Evolutionary conservation across 2,888 invertebrate species (phyloP), one percentile per base, ranked within the genome.

Genomic region (Drosophila histrio): DNA sequence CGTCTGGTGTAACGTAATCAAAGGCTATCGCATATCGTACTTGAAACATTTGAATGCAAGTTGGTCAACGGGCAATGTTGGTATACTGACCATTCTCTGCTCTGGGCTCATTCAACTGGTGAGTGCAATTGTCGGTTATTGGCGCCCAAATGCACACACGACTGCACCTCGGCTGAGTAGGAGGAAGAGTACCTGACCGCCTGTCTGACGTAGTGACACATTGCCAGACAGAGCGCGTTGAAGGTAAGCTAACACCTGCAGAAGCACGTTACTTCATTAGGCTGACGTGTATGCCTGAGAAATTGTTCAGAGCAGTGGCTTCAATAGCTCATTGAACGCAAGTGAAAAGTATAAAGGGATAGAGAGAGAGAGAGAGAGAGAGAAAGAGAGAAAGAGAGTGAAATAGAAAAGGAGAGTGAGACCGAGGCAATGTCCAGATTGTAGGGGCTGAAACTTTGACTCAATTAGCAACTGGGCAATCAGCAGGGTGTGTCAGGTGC

Each of bases 51-150:
- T 41, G 66, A 57, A 49, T 60, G 49, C 53, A 66, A 41, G 34
- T 53, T 69, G 70, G 21, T 17, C 34, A 58, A 54, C 32, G 30
- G 39, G 36, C 17, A n/a, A 30, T 56, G 34, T 3, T 30, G 22
- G 3, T 9, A 9, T 22, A 13, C n/a, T 57, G n/a, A 8, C 44
- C 44, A 56, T 56, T 59, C 47, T 19, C 53, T 72, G 67, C 54
- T 28, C 52, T 62, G 36, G 17, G 46, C 58, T 59, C 70, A 71
- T 73, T 88, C 88, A 82, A 87, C 82, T 82, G 77, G 64, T 88
- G 76, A 64, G 66, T 74, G 85, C 71, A 77, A 71, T 57, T 66
- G 81, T 63, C 61, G 82, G 67, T 52, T 65, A 77, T 69, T 61
- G 75, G 64, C 58, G 64, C 74, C 60, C 60, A 44, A 58, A 28